Evolutionary conservation across 2,113 vertebrate genomes (phyloP), one percentile per base, ranked within the genome.

Genomic region (Harpagus bidentatus): DNA sequence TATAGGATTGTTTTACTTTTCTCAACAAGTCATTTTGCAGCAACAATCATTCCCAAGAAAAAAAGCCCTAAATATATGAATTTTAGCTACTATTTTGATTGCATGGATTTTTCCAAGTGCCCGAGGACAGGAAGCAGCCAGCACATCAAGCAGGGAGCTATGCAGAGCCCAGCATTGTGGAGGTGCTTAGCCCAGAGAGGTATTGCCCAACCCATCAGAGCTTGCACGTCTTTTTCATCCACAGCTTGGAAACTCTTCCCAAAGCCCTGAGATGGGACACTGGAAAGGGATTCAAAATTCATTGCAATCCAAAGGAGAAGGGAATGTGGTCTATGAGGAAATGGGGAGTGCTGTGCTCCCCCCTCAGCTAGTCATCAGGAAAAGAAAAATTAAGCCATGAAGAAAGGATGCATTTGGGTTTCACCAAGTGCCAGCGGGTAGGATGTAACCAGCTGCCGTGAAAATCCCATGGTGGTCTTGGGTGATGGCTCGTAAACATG

Each of bases 111-210:
- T 76, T 55, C 52, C 72, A 67, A 50, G 56, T 25, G 14, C 20
- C 28, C 2, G 5, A 42, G 62, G 32, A 59, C 5, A 11, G 21
- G 7, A 63, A 91, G 52, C 20, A 82, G 23, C 22, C 40, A 52
- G 31, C 32, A 48, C n/a, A n/a, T 48, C 2, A 19, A 50, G 50
- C 31, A 26, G 42, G 22, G 43, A 65, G n/a, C 13, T 53, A 18
- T 36, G 32, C 32, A 69, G 71, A 72, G 31, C n/a, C 47, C 0
- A 0, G 11, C 40, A 32, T 7, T 0, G 0, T 19, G 29, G 40
- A 77, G 7, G 13, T 65, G 25, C 32, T 81, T 13, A 55, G 42
- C 69, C 28, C 38, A 53, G 38, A 58, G 23, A 5, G 26, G 2
- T 43, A 45, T 58, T 25, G 15, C 42, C 29, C 78, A 84, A 13